Base-by-base conservation (phyloP, 2,113 vertebrate genomes). In the chimpanzee (Pan troglodytes) region DNA sequence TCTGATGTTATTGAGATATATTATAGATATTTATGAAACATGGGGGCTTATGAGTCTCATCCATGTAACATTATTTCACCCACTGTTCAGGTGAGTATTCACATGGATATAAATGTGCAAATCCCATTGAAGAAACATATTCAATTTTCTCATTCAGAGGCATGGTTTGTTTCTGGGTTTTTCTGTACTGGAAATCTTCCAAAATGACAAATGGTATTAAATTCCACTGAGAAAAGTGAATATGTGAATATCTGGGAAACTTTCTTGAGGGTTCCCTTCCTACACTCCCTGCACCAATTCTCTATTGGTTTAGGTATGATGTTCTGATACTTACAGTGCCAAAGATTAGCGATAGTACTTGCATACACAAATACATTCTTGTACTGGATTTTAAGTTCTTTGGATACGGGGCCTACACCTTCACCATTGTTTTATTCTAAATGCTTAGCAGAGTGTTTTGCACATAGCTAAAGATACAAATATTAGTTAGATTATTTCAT, bases 231-330 rank as follows among this genome's bases (percentile, higher is more conserved):
- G 38, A 76, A 48, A 76, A 78, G 17, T 7, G 7, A 40, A 25
- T 10, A 30, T 43, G 23, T 82, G 20, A 79, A 1, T 73, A 93
- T 50, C 8, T 55, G 12, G 9, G 13, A 70, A 83, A 82, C 1
- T 75, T 94, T 73, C 8, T 10, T 18, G 3, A 30, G 4, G 9
- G 16, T n/a, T 3, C 6, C 20, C 22, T 94, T 35, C 18, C 35
- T 43, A 35, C 0, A 1, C 2, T 88, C 5, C 8, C 6, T 30
- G 11, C 0, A 55, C 38, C 16, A 9, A 35, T 8, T 2, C 2
- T 2, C 16, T n/a, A 2, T 23, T 43, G 27, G 8, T 32, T 64
- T 68, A 83, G 40, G 2, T 82, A 14, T 20, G 35, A 64, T 57
- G 3, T 48, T 57, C 3, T 92, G 30, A n/a, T 52, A 43, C 25